These are phyloP conservation scores for Addax nasomaculatus DNA, from an alignment of 2,113 vertebrate genomes.

Conservation along the genomic window DNA sequence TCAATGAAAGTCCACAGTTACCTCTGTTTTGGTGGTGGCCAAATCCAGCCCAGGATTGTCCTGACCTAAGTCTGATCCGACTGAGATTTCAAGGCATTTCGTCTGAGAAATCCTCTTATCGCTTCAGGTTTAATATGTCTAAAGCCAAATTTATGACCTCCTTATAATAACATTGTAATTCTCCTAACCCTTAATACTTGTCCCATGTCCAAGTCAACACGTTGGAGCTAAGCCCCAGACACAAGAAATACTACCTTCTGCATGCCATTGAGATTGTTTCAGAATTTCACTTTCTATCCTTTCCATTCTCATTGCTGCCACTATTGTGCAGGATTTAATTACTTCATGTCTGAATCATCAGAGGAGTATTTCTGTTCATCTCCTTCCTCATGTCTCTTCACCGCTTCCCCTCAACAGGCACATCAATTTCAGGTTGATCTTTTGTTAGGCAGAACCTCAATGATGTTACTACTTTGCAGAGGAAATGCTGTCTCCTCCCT, in stretches of 20 bases:
- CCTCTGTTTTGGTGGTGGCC: neutral
- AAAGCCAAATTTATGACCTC: neutral
- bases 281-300: neutral
- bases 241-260: neutral
- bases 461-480: neutral
- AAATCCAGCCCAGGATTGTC: neutral
- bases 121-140: neutral
- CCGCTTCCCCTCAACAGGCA: accelerated
- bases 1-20: too few species aligned
- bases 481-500: neutral
- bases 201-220: neutral
- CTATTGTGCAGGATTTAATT: neutral
- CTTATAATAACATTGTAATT: neutral
- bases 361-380: neutral
- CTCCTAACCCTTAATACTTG: neutral
- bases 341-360: neutral
- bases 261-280: neutral
- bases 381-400: neutral
- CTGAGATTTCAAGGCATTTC: neutral
- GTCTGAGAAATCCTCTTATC: neutral
- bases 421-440: neutral
- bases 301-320: neutral
- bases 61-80: neutral
- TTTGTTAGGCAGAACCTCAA: neutral
- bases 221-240: neutral